Base-by-base conservation (phyloP, 2,888 invertebrate genomes). In the Harpalus rubripes region DNA sequence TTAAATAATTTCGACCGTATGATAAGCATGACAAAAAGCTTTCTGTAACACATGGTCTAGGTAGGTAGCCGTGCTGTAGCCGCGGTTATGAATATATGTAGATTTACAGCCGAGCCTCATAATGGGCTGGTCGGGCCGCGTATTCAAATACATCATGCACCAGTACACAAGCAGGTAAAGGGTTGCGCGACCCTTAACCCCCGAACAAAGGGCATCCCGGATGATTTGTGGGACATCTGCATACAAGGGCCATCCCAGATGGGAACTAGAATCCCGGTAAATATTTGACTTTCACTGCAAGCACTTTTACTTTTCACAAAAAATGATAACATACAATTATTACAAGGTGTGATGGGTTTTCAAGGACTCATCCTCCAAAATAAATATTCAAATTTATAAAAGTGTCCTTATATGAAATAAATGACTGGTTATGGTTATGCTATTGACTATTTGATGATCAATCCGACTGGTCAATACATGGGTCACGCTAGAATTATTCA, bases 91-190 rank as follows among this genome's bases (percentile, higher is more conserved):
- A 87, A 89, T 89, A 89, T 90, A 90, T 89, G 89, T 89, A 90
- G 89, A 90, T 90, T 89, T 88, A 88, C 87, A 87, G 88, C 88
- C 88, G 88, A 88, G 88, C 88, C 61, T 44, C 88, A 89, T 89
- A 89, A 89, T 89, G 87, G 89, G 87, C 87, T 87, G 87, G 52
- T 41, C 44, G 32, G 68, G 39, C 68, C 39, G 61, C 88, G 88
- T 89, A 89, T 89, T 88, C 88, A 88, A 89, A 89, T 89, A 88
- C 87, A 88, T 89, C 90, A 90, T 90, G 90, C 90, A 89, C 89
- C 90, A 89, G 88, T 90, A 89, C 87, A 87, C 58, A 58, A n/a
- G 59, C 58, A 78, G 56, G 58, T 56, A 78, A 78, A 78, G 78
- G 78, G 78, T 78, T 76, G 76, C 56, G 56, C 59, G 32, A 59